Evolutionary conservation across 2,113 vertebrate species (phyloP).

Genomic region (Platycercus adscitus): DNA sequence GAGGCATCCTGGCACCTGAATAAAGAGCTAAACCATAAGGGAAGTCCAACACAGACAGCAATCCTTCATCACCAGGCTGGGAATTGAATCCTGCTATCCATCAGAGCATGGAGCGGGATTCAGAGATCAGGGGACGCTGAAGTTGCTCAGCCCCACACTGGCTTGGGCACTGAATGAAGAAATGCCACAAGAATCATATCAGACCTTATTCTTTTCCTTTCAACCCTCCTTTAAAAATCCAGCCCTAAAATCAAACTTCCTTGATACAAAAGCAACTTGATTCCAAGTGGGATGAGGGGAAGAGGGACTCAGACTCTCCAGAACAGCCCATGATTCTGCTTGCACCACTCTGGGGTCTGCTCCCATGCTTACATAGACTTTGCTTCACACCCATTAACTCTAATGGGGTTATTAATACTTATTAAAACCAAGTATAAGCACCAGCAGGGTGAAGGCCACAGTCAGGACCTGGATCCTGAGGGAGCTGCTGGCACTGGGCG

Average conservation of each 20-base stretch:
- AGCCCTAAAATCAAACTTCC: slow-evolving; percentile 16
- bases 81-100: neutral
- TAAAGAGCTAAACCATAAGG: slow-evolving; percentile 58
- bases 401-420: slow-evolving; percentile 6
- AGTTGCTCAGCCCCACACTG: neutral
- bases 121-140: neutral
- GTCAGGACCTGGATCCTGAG: neutral
- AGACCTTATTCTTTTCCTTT: neutral
- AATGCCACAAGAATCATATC: neutral
- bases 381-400: neutral
- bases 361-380: neutral
- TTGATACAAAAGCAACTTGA: neutral
- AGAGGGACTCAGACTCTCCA: neutral
- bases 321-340: neutral
- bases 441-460: neutral
- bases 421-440: neutral
- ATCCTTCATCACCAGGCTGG: neutral
- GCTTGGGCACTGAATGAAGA: neutral
- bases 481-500: neutral
- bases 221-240: neutral
- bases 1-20: slow-evolving; percentile 4
- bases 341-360: neutral
- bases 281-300: neutral
- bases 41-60: neutral
- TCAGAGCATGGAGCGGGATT: neutral